Percentiles rank a stretch among this genome's conserved stretches.
Conservation (phyloP, 2,797 vertebrate species). For the Lacerta agilis region DNA sequence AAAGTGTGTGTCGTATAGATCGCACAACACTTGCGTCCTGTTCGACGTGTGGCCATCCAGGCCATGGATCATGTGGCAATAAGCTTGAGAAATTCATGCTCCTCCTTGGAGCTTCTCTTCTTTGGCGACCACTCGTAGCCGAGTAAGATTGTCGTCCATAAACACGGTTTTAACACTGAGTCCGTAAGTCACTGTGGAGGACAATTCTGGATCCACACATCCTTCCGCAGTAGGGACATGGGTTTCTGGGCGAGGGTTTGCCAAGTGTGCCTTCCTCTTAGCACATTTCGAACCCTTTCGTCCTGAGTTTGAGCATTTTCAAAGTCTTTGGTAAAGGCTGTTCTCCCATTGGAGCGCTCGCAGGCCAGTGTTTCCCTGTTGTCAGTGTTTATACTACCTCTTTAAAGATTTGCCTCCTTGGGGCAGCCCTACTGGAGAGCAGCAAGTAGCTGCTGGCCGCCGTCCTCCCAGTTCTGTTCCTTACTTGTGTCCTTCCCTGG, state of each 20-base stretch:
- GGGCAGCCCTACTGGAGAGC: background rate
- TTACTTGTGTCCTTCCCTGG: background rate
- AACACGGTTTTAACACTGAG: too few relatives aligned
- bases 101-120: background rate
- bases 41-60: background rate
- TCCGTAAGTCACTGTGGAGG: too few relatives aligned
- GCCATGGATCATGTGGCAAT: too few relatives aligned
- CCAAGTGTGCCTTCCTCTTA: too few relatives aligned
- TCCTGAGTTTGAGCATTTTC: too few relatives aligned
- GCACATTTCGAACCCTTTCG: too few relatives aligned
- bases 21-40: background rate
- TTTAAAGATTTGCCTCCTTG: background rate
- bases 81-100: background rate
- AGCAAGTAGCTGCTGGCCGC: background rate
- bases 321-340: too few relatives aligned
- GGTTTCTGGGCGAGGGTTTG: too few relatives aligned
- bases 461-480: background rate
- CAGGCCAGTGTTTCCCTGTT: background rate
- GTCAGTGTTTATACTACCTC: background rate
- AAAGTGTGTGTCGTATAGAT: background rate
- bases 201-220: too few relatives aligned
- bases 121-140: background rate
- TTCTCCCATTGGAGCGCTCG: background rate
- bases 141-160: too few relatives aligned
- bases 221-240: too few relatives aligned